Percentiles rank a stretch among this genome's conserved stretches.
Conservation (phyloP, 2,113 vertebrate genomes). For the Corynorhinus townsendii region DNA sequence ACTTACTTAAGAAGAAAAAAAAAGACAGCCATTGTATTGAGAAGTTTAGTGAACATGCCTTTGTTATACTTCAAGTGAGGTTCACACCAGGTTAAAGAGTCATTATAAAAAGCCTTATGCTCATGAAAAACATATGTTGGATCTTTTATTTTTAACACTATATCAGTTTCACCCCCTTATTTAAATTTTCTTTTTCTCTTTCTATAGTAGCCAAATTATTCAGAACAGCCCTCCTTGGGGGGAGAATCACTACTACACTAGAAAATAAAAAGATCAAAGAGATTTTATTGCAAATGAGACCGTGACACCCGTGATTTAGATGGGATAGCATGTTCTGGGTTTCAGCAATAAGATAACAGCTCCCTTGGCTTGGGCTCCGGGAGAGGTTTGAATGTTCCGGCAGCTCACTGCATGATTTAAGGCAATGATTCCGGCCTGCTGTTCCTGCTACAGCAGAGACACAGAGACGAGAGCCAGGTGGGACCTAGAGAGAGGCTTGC, state of each 20-base stretch:
- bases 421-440: conserved; percentile 42
- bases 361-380: conserved; percentile 59
- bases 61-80: background rate
- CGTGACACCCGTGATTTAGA: conserved; percentile 33
- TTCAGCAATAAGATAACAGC: conserved; percentile 56
- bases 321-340: conserved; percentile 37
- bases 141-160: conserved; percentile 4
- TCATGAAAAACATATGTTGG: background rate
- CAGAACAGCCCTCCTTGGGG: background rate
- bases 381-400: conserved; percentile 31
- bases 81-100: background rate
- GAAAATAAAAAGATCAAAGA: conserved; percentile 46
- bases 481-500: background rate
- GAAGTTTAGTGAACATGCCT: background rate
- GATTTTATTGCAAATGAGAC: conserved; percentile 33
- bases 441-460: background rate
- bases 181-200: conserved; percentile 30
- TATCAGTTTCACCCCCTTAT: background rate
- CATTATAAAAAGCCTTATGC: background rate
- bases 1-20: background rate
- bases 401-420: conserved; percentile 53
- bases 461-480: background rate
- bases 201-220: conserved; percentile 24
- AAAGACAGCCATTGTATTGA: background rate
- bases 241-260: background rate